A percentile compares a stretch with the other conserved stretches of the same genome.
phyloP scores from a whole-genome alignment of 92 coral and sea anemone species.

The Zoanthus solanderi region DNA sequence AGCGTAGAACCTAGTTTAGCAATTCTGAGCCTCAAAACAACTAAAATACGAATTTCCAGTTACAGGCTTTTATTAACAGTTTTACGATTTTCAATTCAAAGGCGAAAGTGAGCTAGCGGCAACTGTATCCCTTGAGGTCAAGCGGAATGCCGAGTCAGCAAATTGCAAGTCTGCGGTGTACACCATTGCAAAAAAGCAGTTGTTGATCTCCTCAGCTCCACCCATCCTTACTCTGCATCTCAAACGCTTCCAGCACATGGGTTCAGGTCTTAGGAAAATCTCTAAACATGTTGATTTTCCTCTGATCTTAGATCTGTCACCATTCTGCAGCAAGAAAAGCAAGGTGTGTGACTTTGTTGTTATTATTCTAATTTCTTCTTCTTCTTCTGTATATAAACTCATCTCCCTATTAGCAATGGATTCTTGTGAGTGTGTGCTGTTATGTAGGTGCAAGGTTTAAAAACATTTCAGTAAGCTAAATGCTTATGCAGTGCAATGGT shows the following conservation, averaged over 20 bases:
- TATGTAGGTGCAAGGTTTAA: too few species aligned
- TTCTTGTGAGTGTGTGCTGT: too few species aligned
- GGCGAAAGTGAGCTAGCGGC: slow-evolving; percentile 32
- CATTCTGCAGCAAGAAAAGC: slow-evolving; percentile 87
- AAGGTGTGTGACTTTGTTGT: slow-evolving; percentile 59
- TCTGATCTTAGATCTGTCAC: slow-evolving; percentile 83
- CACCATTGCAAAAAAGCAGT: slow-evolving; percentile 94
- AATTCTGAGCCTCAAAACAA: background rate
- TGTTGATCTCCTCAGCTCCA: slow-evolving; percentile 86
- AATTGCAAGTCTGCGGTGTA: slow-evolving; percentile 64
- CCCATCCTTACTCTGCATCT: slow-evolving; percentile 94
- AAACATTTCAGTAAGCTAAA: too few species aligned
- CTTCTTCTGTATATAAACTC: background rate
- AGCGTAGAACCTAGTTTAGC: background rate
- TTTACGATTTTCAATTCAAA: background rate
- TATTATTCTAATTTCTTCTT: background rate
- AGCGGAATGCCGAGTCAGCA: slow-evolving; percentile 43
- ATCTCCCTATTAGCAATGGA: too few species aligned
- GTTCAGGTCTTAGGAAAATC: slow-evolving; percentile 82
- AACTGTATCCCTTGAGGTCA: slow-evolving; percentile 52
- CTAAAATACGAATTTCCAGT: background rate
- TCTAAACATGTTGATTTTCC: slow-evolving; percentile 94
- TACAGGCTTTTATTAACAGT: background rate
- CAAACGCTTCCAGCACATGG: slow-evolving; percentile 95
- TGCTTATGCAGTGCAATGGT: too few species aligned